phyloP scores from a whole-genome alignment of 2,888 invertebrate genomes.

The Drosophila crucigera region DNA sequence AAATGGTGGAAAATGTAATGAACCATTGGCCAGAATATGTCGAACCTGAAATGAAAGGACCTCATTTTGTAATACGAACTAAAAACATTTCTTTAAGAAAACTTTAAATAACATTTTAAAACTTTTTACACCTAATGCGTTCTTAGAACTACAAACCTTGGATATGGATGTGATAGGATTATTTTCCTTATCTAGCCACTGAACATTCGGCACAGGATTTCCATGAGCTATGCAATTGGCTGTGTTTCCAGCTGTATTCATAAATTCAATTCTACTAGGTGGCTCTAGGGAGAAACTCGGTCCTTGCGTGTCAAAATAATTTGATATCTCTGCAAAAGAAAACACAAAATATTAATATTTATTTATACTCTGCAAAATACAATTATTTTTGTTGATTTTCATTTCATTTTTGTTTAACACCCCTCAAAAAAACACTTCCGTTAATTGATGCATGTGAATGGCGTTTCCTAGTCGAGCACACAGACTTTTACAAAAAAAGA shows the following conservation, averaged over 20 bases:
- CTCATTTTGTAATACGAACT: neutral
- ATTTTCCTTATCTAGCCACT: slow-evolving; percentile 87
- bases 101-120: no score
- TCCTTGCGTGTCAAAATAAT: slow-evolving; percentile 87
- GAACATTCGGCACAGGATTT: slow-evolving; percentile 86
- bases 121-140: neutral
- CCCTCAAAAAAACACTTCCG: neutral
- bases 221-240: slow-evolving; percentile 87
- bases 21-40: slow-evolving; percentile 86
- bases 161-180: slow-evolving; percentile 86
- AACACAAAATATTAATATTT: neutral
- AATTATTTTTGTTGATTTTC: neutral
- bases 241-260: slow-evolving; percentile 86
- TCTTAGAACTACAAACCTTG: slow-evolving; percentile 73
- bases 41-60: slow-evolving; percentile 82
- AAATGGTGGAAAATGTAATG: slow-evolving; percentile 87
- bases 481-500: slow-evolving; percentile 30
- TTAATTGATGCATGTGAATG: slow-evolving; percentile 6
- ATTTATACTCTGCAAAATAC: neutral
- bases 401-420: neutral
- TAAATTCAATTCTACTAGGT: slow-evolving; percentile 86
- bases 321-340: slow-evolving; percentile 78
- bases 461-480: slow-evolving; percentile 1
- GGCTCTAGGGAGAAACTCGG: slow-evolving; percentile 87
- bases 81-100: neutral